phyloP scores from a whole-genome alignment of 1,140 invertebrate species.

The Idris sp. region DNA sequence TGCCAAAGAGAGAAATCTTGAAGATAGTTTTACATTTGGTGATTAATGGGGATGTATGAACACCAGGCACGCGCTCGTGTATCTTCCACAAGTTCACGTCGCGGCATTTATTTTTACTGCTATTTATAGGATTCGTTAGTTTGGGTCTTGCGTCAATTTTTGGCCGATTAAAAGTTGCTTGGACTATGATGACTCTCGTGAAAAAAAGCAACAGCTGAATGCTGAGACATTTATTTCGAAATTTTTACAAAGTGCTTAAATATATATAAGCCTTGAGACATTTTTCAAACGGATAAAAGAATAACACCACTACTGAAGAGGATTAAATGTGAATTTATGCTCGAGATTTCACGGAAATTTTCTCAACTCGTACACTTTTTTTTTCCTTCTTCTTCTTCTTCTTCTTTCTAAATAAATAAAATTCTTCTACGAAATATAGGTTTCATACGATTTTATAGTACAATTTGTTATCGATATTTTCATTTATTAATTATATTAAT shows the following conservation, averaged over 20 bases:
- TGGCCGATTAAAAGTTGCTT: constrained; percentile 53
- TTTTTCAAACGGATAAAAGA: constrained; percentile 16
- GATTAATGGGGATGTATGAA: constrained; percentile 48
- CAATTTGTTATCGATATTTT: too few species aligned
- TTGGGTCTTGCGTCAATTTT: constrained; percentile 55
- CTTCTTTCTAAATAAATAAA: too few species aligned
- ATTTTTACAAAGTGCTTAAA: constrained; percentile 20
- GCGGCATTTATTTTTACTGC: constrained; percentile 48
- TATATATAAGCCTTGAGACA: too few species aligned
- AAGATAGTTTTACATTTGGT: constrained; percentile 31
- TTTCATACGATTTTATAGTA: too few species aligned
- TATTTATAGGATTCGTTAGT: constrained; percentile 49
- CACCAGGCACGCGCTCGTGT: constrained; percentile 29
- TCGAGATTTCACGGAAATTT: neutral
- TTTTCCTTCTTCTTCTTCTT: neutral
- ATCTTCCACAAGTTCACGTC: constrained; percentile 20
- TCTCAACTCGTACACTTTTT: neutral
- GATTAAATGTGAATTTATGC: constrained; percentile 25
- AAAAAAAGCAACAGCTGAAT: constrained; percentile 54
- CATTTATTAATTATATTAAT: too few species aligned
- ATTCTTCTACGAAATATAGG: too few species aligned
- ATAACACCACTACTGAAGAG: constrained; percentile 4
- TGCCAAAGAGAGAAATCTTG: constrained; percentile 37
- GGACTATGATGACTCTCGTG: constrained; percentile 6
- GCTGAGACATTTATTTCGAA: constrained; percentile 36